Evolutionary conservation across 2,888 invertebrate species (phyloP), one percentile per base, ranked within the genome.

Genomic region (Drosophila nigritarsus): DNA sequence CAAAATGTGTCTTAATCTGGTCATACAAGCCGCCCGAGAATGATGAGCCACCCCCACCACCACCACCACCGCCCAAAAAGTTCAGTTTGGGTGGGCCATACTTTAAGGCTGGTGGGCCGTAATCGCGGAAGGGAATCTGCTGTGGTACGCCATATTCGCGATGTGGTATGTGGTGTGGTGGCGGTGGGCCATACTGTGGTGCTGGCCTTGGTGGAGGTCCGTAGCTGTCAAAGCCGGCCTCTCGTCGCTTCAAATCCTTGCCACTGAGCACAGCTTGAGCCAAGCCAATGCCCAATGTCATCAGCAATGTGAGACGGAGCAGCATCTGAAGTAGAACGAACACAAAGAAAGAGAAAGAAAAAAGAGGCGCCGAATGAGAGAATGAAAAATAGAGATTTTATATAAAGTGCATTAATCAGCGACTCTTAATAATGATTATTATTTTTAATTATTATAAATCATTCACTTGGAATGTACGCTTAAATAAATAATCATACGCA

Each of bases 131-230:
- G 0, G 93, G 92, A 38, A 91, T 91, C 67, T 92, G 86, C 65
- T 92, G 92, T 3, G 92, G 92, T 27, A 92, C 89, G 3, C 92
- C 92, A 67, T 92, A 92, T 53, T 92, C 91, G n/a, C 94, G 94
- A 1, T 94, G 93, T 0, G 95, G 95, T 0, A 94, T 93, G 0
- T 94, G 94, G 79, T 92, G 89, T 38, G 94, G 88, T 42, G 94
- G 94, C 0, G 95, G 92, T 45, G 92, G 92, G 11, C 90, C 90
- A 49, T 89, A 82, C 56, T 92, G 87, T 20, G 93, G 92, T 42
- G 94, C 93, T 30, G 94, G 93, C 7, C 94, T 93, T 20, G 94
- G 94, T 0, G 95, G 94, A 0, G 94, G 94, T 0, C 95, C 95
- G 53, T 95, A 94, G 0, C 93, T 87, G 0, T 94, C 94, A 13